Evolutionary conservation across 2,797 vertebrate species (phyloP), one percentile per base, ranked within the genome.

Genomic region (Ctenopoma kingsleyae): DNA sequence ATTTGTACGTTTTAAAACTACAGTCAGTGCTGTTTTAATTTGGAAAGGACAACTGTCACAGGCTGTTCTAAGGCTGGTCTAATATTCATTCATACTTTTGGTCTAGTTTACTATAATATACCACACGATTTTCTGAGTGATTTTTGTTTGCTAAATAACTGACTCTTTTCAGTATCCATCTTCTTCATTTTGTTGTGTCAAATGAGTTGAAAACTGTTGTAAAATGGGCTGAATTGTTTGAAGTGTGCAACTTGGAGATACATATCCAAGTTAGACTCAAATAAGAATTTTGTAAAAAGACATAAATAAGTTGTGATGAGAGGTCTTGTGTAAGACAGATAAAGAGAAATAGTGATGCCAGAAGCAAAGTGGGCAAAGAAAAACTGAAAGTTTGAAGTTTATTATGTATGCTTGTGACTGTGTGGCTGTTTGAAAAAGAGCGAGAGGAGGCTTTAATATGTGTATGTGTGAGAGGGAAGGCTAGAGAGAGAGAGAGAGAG

Each of bases 321-420:
- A 17, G 36, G 35, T 6, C 13, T 22, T 55, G 5, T 57, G n/a
- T 48, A 44, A 56, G 12, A 49, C 20, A n/a, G 38, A 63, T 25
- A 56, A 25, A 52, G 60, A 63, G 22, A 63, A 35, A 59, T 6
- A 27, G n/a, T 11, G 20, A 68, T 43, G 27, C 40, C 60, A 10
- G 38, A 10, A 27, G 41, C 38, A 8, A 74, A 60, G 60, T 49
- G 38, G 44, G 23, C 52, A 76, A 46, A 73, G 50, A 64, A 35
- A 78, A 76, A 74, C 32, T 68, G 41, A 58, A 67, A 81, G 71
- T 53, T 80, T 74, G 74, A 80, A 74, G 75, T 84, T 70, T 73
- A 80, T 78, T 81, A 71, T 78, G 56, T 77, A 67, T 43, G 55
- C 36, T 54, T 66, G 58, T 59, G 64, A 38, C 48, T 76, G 44